These are phyloP conservation scores for Lamellibrachia satsuma DNA, from an alignment of 2,888 invertebrate genomes.

Conservation along the genomic window DNA sequence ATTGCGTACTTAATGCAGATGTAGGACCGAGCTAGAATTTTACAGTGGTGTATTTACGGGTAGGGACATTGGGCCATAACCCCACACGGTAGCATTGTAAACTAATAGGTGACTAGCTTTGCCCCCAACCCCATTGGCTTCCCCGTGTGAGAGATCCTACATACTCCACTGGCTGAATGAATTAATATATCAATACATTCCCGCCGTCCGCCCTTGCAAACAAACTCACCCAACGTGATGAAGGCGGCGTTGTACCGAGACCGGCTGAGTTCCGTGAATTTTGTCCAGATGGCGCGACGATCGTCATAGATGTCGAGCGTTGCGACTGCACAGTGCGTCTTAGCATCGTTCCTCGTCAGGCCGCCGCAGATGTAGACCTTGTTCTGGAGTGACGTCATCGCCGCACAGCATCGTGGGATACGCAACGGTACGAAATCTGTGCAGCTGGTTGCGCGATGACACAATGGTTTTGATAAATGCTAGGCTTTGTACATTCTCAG, in stretches of 20 bases:
- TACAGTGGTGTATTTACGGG: too few relatives aligned
- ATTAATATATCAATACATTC: not conserved
- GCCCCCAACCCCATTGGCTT: too few relatives aligned
- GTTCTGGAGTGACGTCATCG: not conserved
- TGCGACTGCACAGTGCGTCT: conserved; percentile 12
- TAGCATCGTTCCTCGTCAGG: not conserved
- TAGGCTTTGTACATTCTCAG: too few relatives aligned
- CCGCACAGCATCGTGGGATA: not conserved
- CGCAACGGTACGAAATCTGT: not conserved
- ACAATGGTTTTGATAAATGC: not conserved
- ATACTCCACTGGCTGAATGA: not conserved
- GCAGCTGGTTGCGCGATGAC: not conserved
- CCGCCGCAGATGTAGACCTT: conserved; percentile 4
- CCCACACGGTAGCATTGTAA: too few relatives aligned
- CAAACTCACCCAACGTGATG: not conserved
- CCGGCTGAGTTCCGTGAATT: not conserved
- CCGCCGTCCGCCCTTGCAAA: not conserved
- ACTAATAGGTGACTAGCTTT: too few relatives aligned
- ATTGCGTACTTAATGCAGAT: too few relatives aligned
- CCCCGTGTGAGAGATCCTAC: too few relatives aligned
- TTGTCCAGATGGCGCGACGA: conserved; percentile 1
- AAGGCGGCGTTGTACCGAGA: not conserved
- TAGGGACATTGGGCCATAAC: too few relatives aligned
- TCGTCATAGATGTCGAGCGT: not conserved
- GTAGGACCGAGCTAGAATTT: too few relatives aligned